These are phyloP conservation scores for Julus scandinavius DNA, from an alignment of 2,888 invertebrate genomes.

Conservation along the genomic window DNA sequence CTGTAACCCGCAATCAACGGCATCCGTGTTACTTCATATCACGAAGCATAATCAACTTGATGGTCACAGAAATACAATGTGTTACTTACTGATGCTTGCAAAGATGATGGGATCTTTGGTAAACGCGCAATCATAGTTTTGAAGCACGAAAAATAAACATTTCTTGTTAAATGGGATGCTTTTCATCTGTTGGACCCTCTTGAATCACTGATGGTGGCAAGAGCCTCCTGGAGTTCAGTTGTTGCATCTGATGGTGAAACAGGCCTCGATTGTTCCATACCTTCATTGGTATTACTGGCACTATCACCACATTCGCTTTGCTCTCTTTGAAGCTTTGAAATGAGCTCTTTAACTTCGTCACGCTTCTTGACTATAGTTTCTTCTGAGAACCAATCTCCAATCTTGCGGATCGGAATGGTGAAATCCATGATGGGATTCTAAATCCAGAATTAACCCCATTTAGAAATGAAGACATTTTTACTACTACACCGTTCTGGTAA, in stretches of 20 bases:
- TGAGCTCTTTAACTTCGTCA: conserved; percentile 83
- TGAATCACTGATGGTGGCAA: conserved; percentile 36
- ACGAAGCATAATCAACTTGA: background rate
- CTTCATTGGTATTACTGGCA: conserved; percentile 20
- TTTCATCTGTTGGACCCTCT: background rate
- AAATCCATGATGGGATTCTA: conserved; percentile 87
- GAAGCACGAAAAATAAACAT: conserved; percentile 30
- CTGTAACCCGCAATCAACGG: background rate
- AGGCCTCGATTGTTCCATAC: background rate
- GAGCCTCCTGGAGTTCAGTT: conserved; percentile 36
- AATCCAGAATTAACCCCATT: background rate
- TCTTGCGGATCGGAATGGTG: conserved; percentile 81
- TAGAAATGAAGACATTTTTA: background rate
- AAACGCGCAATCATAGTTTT: background rate
- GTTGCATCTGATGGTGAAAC: conserved; percentile 9
- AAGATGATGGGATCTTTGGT: background rate
- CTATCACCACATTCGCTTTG: conserved; percentile 67
- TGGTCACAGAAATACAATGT: background rate
- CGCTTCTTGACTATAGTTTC: conserved; percentile 85
- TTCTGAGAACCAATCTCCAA: conserved; percentile 88
- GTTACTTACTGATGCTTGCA: background rate
- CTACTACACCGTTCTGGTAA: too few species aligned
- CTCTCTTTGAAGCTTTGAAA: conserved; percentile 79
- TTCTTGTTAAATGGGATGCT: background rate
- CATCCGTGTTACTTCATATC: background rate